Conservation (phyloP, 2,888 invertebrate genomes). For the Euplexia lucipara region DNA sequence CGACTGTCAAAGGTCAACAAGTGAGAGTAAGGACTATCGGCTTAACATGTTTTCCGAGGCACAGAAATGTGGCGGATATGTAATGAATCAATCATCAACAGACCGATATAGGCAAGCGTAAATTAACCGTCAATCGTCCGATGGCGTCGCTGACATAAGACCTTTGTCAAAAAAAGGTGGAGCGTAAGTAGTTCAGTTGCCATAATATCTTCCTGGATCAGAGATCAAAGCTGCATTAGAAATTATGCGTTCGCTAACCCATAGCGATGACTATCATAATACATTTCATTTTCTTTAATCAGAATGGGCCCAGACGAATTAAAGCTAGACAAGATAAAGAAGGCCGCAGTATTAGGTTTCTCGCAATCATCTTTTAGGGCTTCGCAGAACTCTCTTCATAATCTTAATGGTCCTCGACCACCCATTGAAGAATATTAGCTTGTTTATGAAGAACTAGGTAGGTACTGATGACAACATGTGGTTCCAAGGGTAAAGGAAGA, state of each 20-base stretch:
- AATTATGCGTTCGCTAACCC: constrained; percentile 37
- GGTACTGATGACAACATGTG: background rate
- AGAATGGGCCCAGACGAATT: constrained; percentile 24
- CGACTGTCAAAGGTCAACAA: too few species aligned
- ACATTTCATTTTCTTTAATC: constrained; percentile 42
- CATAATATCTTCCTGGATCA: constrained; percentile 23
- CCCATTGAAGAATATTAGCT: constrained; percentile 2
- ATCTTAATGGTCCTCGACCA: constrained; percentile 2
- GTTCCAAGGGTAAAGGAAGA: too few species aligned
- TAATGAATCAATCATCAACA: too few species aligned
- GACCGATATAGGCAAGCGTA: too few species aligned
- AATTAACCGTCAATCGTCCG: too few species aligned
- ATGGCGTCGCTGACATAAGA: too few species aligned
- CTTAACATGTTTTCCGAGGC: too few species aligned
- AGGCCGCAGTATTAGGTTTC: constrained; percentile 29
- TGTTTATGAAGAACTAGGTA: background rate
- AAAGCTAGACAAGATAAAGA: constrained; percentile 36
- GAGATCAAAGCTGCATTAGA: constrained; percentile 31
- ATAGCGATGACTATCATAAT: constrained; percentile 19
- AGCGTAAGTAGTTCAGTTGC: background rate
- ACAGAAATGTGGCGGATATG: too few species aligned
- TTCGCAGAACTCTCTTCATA: constrained; percentile 18
- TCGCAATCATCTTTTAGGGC: constrained; percentile 26
- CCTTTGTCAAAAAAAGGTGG: background rate
- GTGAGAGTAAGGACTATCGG: too few species aligned